These are phyloP conservation scores for Pseudochirops cupreus DNA, from an alignment of 2,797 vertebrate genomes.

Conservation along the genomic window DNA sequence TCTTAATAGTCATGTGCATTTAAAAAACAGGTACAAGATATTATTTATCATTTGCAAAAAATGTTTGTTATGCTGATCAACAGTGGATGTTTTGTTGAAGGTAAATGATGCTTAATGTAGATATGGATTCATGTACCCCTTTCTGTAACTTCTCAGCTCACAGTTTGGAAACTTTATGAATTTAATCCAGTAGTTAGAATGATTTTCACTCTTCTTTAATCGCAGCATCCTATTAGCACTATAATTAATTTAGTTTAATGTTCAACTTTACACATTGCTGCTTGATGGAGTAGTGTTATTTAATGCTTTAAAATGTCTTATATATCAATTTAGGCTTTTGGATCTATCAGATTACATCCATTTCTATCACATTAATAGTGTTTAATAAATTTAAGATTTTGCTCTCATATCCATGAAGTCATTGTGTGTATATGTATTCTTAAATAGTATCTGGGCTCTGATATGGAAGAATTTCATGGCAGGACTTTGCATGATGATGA, in stretches of 20 bases:
- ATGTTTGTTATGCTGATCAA: neutral
- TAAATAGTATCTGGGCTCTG: conserved; percentile 94
- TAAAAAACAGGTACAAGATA: neutral
- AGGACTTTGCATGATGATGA: conserved; percentile 96
- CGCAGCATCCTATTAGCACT: neutral
- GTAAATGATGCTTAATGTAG: neutral
- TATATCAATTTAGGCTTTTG: neutral
- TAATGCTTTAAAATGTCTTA: neutral
- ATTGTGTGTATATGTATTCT: neutral
- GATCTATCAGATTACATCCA: neutral
- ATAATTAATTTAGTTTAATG: neutral
- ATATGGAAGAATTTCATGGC: conserved; percentile 99
- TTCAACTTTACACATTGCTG: neutral
- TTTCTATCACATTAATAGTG: neutral
- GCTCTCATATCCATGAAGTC: neutral
- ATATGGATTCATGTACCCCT: neutral
- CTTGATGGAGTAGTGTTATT: neutral
- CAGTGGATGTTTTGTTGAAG: neutral
- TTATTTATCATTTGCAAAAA: neutral
- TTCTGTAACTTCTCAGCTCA: neutral
- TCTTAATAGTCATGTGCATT: neutral
- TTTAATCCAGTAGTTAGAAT: neutral
- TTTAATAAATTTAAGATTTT: neutral
- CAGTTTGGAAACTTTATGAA: neutral
- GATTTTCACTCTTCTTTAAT: neutral